A percentile compares a stretch with the other conserved stretches of the same genome.
Evolutionary conservation across 1,140 invertebrate species (phyloP).

Genomic region (Dinoponera quadriceps): DNA sequence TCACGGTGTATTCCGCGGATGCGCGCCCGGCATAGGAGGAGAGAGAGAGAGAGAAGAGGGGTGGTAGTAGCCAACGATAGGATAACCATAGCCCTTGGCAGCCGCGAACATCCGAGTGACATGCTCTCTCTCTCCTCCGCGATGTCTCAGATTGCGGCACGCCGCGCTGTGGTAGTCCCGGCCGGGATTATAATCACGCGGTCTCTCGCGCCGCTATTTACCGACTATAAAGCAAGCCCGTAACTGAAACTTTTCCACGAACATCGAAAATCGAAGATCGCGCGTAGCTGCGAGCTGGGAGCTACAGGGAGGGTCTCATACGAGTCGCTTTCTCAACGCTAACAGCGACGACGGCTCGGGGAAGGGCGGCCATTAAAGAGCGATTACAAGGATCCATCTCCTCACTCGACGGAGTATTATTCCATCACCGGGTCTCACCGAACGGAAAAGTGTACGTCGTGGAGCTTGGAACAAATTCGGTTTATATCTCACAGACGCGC

Average conservation of each 20-base stretch:
- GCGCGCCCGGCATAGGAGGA: slow-evolving; percentile 43
- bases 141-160: slow-evolving; percentile 69
- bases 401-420: too few species aligned
- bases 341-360: too few species aligned
- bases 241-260: slow-evolving; percentile 21
- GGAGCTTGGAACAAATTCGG: too few species aligned
- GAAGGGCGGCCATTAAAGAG: too few species aligned
- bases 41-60: slow-evolving; percentile 46
- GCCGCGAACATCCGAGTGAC: slow-evolving; percentile 76
- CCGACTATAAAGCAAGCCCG: slow-evolving; percentile 15
- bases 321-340: too few species aligned
- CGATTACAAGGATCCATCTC: too few species aligned
- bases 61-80: slow-evolving; percentile 69
- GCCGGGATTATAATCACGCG: slow-evolving; percentile 71
- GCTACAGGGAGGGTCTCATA: not conserved
- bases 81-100: slow-evolving; percentile 77
- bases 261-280: slow-evolving; percentile 13
- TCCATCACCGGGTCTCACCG: too few species aligned
- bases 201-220: slow-evolving; percentile 36
- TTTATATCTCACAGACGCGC: too few species aligned
- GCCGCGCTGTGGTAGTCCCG: slow-evolving; percentile 55
- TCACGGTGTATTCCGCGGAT: slow-evolving; percentile 68
- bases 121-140: slow-evolving; percentile 71
- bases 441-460: too few species aligned
- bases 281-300: not conserved